Evolutionary conservation across 2,888 invertebrate genomes (phyloP).

Genomic region (Trisateles emortualis): DNA sequence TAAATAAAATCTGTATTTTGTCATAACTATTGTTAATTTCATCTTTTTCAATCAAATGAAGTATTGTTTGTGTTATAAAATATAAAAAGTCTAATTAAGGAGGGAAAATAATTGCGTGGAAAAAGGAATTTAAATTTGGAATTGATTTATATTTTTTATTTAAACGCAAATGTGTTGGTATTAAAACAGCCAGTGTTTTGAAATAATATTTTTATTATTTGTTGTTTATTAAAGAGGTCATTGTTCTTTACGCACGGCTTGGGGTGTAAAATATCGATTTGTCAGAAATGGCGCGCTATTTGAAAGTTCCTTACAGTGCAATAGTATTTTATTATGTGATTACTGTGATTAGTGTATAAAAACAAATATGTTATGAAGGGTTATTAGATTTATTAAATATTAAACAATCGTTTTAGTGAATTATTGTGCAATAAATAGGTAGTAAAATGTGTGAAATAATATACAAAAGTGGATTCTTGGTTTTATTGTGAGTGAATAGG

Average conservation of each 20-base stretch:
- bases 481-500: conserved; percentile 34
- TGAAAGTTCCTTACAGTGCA: conserved; percentile 36
- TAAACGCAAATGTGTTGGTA: conserved; percentile 10
- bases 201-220: conserved; percentile 43
- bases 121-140: conserved; percentile 27
- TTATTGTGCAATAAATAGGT: conserved; percentile 2
- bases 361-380: background rate
- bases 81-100: conserved; percentile 25
- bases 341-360: background rate
- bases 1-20: conserved; percentile 15
- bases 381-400: no score
- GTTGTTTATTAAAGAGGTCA: conserved; percentile 64
- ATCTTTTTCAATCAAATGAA: conserved; percentile 5
- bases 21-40: conserved; percentile 1
- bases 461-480: background rate
- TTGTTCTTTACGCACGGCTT: conserved; percentile 61
- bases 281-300: conserved; percentile 72
- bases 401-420: conserved; percentile 3
- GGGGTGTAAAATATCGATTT: conserved; percentile 79
- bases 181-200: conserved; percentile 24
- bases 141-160: conserved; percentile 36
- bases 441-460: conserved; percentile 9
- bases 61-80: conserved; percentile 23
- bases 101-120: conserved; percentile 19
- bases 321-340: conserved; percentile 8